Evolutionary conservation across 2,797 vertebrate genomes (phyloP), one percentile per base, ranked within the genome.

Genomic region (Pachyuromys duprasi): DNA sequence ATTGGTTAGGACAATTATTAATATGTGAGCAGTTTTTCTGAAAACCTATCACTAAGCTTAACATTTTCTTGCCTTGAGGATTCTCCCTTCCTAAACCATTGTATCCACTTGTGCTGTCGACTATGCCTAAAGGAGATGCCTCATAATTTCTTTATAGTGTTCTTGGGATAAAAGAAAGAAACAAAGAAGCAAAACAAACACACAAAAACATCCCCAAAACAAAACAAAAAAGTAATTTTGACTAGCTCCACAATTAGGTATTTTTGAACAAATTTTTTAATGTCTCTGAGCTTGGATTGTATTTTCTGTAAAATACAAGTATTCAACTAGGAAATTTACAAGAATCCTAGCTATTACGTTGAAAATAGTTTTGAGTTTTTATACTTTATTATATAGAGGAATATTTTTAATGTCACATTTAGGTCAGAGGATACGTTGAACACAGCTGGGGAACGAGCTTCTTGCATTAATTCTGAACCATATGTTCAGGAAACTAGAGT

Each of bases 231-330:
- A 12, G 3, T 36, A 55, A 39, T 20, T 74, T 62, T 60, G 55
- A 75, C 15, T 17, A 76, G 31, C 11, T 93, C 17, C 26, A 31
- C 8, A 20, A 13, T 86, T 90, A 53, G 83, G 8, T 42, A 63
- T 53, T 42, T 95, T 33, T 39, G 45, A 8, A 53, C 2, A 88
- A 8, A 42, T 17, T 76, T 91, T 80, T 89, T 84, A 83, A 88
- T 18, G 24, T 79, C 42, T 76, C 78, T 81, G 86, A 63, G 67
- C 15, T 88, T 83, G 42, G 15, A 33, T 87, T 57, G 83, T 60
- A 80, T 81, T 90, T 94, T 96, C 65, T 89, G 8, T 72, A 87
- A 96, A 89, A 80, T 36, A 17, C 70, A 42, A 81, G 0, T 53
- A 55, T 76, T 83, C 92, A 94, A 31, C 3, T 36, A 83, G 5